Conservation (phyloP, 1,140 invertebrate genomes). For the Cheumatopsyche charites region DNA sequence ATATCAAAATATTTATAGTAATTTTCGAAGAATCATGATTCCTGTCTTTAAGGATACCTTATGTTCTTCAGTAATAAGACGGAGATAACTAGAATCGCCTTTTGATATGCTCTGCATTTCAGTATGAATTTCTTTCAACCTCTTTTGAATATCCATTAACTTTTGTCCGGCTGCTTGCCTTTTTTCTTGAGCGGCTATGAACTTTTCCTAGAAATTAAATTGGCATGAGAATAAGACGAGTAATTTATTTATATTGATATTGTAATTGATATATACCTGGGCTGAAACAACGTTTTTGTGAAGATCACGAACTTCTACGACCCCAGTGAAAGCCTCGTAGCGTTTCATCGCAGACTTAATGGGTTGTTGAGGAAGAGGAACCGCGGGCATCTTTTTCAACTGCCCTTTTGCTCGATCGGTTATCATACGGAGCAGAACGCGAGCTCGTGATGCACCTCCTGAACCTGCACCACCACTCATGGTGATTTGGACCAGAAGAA, state of each 20-base stretch:
- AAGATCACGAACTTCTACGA: slow-evolving; percentile 59
- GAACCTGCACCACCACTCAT: slow-evolving; percentile 6
- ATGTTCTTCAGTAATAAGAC: slow-evolving; percentile 60
- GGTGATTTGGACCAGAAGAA: background rate
- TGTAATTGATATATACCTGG: slow-evolving; percentile 51
- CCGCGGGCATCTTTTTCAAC: slow-evolving; percentile 14
- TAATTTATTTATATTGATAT: too few relatives aligned
- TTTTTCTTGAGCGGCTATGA: slow-evolving; percentile 66
- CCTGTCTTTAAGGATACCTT: slow-evolving; percentile 52
- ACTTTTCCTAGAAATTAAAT: slow-evolving; percentile 56
- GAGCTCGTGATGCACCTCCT: slow-evolving; percentile 3
- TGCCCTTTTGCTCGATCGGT: slow-evolving; percentile 29
- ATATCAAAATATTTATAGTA: too few relatives aligned
- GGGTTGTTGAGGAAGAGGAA: slow-evolving; percentile 11
- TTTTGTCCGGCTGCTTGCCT: slow-evolving; percentile 64
- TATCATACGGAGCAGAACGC: background rate
- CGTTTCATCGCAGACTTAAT: slow-evolving; percentile 41
- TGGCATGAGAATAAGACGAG: too few relatives aligned
- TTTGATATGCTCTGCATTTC: slow-evolving; percentile 73
- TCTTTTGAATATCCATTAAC: slow-evolving; percentile 63
- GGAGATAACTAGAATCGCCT: slow-evolving; percentile 71
- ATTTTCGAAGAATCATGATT: too few relatives aligned
- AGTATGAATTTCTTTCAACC: slow-evolving; percentile 68
- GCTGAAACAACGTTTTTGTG: slow-evolving; percentile 60
- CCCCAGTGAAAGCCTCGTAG: slow-evolving; percentile 61